A percentile compares a stretch with the other conserved stretches of the same genome.
Conservation (phyloP, 1,140 invertebrate species). For the Nomia melanderi region DNA sequence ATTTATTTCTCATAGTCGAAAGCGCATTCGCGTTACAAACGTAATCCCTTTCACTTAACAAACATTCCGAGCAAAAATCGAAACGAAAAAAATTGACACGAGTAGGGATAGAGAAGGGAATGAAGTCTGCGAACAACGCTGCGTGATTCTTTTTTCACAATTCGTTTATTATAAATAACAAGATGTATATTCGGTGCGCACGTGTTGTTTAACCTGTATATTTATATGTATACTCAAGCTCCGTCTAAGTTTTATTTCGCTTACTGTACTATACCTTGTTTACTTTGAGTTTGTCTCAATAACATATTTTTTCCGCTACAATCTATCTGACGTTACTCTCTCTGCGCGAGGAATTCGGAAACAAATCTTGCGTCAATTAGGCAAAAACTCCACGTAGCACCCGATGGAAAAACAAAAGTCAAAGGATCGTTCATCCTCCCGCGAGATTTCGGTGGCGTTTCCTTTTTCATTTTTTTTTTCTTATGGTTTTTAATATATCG, state of each 20-base stretch:
- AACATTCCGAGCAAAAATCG: background rate
- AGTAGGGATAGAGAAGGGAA: background rate
- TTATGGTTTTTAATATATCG: no score
- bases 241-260: slow-evolving; percentile 69
- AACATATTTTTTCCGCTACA: slow-evolving; percentile 53
- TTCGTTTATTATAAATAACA: slow-evolving; percentile 81
- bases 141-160: slow-evolving; percentile 63
- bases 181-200: slow-evolving; percentile 80
- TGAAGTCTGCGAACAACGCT: background rate
- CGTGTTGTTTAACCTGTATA: slow-evolving; percentile 74
- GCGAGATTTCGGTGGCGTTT: slow-evolving; percentile 52
- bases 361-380: slow-evolving; percentile 39
- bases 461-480: no score
- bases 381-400: slow-evolving; percentile 42
- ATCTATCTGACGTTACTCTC: slow-evolving; percentile 48
- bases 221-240: slow-evolving; percentile 75
- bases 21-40: background rate
- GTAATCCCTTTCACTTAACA: background rate
- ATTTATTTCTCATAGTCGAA: background rate
- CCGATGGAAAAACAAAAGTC: slow-evolving; percentile 20
- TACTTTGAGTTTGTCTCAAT: slow-evolving; percentile 63
- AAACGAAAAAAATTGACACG: background rate
- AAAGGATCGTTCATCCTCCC: slow-evolving; percentile 44
- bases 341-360: slow-evolving; percentile 49
- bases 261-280: slow-evolving; percentile 67